Base-by-base conservation (phyloP, 2,888 invertebrate genomes). In the Apamea anceps region DNA sequence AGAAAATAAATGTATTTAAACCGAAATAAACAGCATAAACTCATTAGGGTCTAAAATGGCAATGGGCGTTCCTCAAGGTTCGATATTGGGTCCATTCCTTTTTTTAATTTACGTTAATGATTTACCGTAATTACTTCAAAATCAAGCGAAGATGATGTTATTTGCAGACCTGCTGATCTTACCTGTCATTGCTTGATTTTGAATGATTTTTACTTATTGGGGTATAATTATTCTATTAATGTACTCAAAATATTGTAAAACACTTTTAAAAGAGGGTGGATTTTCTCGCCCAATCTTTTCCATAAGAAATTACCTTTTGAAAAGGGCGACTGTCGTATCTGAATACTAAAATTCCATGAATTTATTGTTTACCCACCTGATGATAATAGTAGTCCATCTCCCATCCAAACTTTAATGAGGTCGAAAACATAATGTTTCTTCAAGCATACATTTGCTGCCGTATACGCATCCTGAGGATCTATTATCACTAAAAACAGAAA, bases 381-480 rank as follows among this genome's bases (percentile, higher is more conserved):
- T n/a, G 83, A 70, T 13, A 65, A 1, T 6, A 77, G 0, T 12
- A 81, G 6, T 1, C 81, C 84, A 3, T 81, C 48, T 57, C 83
- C 83, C 68, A 83, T 63, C 81, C 83, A 81, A 42, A 3, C 1
- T 65, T 76, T 70, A 4, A 0, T 2, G 0, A 70, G 12, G 10
- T 82, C 68, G n/a, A 57, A 81, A 25, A 0, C 4, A 15, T 83
- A 81, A 57, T 81, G 81, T 76, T 65, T 81, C 12, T 37, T 63
- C 25, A 63, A 1, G 45, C 81, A 81, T 3, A 28, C 18, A 28
- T 83, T 81, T 28, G 84, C 62, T 25, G 81, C 81, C 28, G 83
- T 83, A 45, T 76, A 42, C 0, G 77, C 57, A 57, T 81, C 81
- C 13, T 81, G 68, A 21, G 83, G 77, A 54, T 82, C 82, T 13